phyloP scores from a whole-genome alignment of 2,888 invertebrate genomes.

The Subacronicta megacephala region DNA sequence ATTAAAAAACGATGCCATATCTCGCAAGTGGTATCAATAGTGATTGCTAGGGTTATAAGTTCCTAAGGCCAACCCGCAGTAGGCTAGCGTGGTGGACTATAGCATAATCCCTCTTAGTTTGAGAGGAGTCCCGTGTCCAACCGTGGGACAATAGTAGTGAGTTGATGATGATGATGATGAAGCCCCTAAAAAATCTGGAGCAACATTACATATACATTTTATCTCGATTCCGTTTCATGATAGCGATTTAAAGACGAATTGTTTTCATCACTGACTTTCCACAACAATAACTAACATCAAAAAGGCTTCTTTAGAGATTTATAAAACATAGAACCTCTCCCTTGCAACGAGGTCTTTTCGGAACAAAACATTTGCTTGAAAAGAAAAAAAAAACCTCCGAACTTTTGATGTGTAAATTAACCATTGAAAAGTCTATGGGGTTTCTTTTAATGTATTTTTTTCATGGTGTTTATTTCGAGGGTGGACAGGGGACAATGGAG shows the following conservation, averaged over 20 bases:
- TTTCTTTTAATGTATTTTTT: constrained; percentile 39
- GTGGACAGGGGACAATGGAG: constrained; percentile 41
- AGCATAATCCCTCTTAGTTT: no score
- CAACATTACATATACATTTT: neutral
- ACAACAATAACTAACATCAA: constrained; percentile 2
- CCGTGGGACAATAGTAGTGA: neutral
- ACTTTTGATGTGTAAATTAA: constrained; percentile 58
- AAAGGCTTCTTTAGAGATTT: constrained; percentile 19
- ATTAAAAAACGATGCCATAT: no score
- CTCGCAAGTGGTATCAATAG: no score
- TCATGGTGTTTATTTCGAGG: constrained; percentile 34
- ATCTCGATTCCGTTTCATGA: neutral
- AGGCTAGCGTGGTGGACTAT: no score
- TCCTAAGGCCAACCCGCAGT: no score
- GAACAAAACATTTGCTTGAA: constrained; percentile 41
- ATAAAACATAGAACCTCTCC: constrained; percentile 15
- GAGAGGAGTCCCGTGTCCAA: no score
- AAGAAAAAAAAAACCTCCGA: constrained; percentile 36
- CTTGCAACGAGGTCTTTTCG: constrained; percentile 24
- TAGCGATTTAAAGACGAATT: neutral
- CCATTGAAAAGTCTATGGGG: constrained; percentile 41
- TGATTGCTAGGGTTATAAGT: no score
- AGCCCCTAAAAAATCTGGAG: neutral
- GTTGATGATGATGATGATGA: neutral
- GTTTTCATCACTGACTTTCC: neutral